Base-by-base conservation (phyloP, 2,113 vertebrate genomes). In the Bufo gargarizans region DNA sequence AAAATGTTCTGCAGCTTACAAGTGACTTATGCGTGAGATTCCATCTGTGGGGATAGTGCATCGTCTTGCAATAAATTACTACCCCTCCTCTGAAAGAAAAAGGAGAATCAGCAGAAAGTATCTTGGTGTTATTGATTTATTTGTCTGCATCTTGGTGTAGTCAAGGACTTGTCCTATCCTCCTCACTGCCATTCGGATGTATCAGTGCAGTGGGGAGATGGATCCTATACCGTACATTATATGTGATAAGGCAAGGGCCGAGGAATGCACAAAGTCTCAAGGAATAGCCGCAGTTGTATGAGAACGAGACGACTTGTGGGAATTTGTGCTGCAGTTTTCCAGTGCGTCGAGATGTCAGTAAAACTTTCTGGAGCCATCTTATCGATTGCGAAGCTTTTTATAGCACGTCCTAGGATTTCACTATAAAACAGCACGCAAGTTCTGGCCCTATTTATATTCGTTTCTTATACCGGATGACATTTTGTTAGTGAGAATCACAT, bases 381-480 rank as follows among this genome's bases (percentile, higher is more conserved):
- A 88, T 88, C 67, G 87, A 88, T 88, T 84, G 80, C 0, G 1
- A 49, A 77, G 87, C 87, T 88, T 88, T 88, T 88, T 77, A 83
- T 88, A 88, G 87, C 58, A 65, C n/a, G 71, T 84, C 81, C 80
- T 88, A 84, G 71, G 80, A 63, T 88, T 88, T 88, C 80, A 67
- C 71, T 84, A 49, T 16, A 59, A 88, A 82, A n/a, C 81, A 53
- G 22, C n/a, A 58, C 45, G 4, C n/a, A 45, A 11, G 63, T 45
- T 55, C 76, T 72, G 20, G 43, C 71, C 69, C 80, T 83, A 83
- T 77, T 77, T 88, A 63, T 88, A 50, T 83, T 80, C 12, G 4
- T 19, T 47, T 56, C 20, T 72, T 56, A 69, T 33, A 33, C 17
- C 12, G 8, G n/a, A 71, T 77, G 45, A 84, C 22, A 12, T 33